Evolutionary conservation across 2,113 vertebrate species (phyloP).

Genomic region (Condylura cristata): DNA sequence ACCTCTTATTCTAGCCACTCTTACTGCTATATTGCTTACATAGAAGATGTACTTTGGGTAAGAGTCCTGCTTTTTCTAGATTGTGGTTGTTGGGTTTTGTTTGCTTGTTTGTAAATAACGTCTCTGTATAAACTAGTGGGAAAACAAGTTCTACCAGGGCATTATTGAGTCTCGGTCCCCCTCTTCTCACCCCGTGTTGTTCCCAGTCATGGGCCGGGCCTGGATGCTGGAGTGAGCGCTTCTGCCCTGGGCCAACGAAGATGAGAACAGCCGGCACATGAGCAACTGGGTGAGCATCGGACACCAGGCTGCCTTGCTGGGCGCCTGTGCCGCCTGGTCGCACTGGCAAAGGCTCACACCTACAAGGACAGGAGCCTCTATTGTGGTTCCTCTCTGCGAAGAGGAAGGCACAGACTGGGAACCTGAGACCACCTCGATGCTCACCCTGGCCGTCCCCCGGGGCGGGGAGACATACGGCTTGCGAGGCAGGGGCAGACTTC

Average conservation of each 20-base stretch:
- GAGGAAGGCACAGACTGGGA: background rate
- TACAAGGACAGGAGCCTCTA: background rate
- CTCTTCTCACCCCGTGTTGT: rapidly evolving
- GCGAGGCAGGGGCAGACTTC: background rate
- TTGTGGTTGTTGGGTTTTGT: background rate
- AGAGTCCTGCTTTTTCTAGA: background rate
- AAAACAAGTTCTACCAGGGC: background rate
- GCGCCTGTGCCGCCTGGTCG: background rate
- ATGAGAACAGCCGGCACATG: background rate
- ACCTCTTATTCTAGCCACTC: background rate
- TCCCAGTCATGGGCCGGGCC: background rate
- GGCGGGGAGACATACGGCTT: background rate
- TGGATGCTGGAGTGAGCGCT: background rate
- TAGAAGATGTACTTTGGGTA: background rate
- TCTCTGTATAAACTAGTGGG: background rate
- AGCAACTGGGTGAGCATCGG: background rate
- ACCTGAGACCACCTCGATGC: background rate
- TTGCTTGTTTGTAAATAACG: background rate
- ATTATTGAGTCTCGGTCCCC: background rate
- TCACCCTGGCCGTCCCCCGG: background rate
- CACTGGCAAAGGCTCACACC: background rate
- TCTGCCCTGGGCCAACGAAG: background rate
- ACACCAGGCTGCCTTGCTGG: background rate
- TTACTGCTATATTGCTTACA: background rate
- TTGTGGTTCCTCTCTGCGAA: background rate